A percentile compares a stretch with the other conserved stretches of the same genome.
Conservation (phyloP, 2,113 vertebrate species). For the Gnathonemus longibarbis region DNA sequence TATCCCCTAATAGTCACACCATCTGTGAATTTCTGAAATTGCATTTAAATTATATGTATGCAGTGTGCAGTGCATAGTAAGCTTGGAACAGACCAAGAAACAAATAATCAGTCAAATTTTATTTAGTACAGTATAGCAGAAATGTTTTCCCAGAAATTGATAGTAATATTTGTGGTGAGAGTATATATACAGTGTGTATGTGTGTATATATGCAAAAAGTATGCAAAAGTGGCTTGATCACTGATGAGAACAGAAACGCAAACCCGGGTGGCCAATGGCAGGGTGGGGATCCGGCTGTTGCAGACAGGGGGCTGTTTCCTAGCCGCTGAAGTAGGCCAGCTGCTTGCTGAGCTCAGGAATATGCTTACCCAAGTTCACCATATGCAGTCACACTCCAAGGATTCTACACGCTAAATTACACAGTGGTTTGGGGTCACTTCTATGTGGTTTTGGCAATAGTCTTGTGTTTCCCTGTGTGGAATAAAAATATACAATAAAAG, state of each 20-base stretch:
- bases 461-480: not conserved
- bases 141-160: too few species aligned
- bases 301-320: not conserved
- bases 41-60: not conserved
- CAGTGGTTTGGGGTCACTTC: not conserved
- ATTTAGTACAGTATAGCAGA: not conserved
- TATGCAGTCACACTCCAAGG: not conserved
- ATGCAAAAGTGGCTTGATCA: not conserved
- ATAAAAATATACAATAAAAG: not conserved
- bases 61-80: not conserved
- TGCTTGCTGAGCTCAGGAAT: not conserved
- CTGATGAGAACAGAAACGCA: not conserved
- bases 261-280: not conserved
- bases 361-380: not conserved
- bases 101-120: not conserved
- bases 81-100: not conserved
- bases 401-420: not conserved
- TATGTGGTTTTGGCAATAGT: not conserved
- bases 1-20: not conserved
- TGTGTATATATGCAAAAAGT: not conserved
- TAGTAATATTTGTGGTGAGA: too few species aligned
- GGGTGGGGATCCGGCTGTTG: not conserved
- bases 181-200: too few species aligned
- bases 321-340: not conserved
- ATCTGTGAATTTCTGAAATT: not conserved